Conservation (phyloP, 2,113 vertebrate genomes). For the Collichthys lucidus region DNA sequence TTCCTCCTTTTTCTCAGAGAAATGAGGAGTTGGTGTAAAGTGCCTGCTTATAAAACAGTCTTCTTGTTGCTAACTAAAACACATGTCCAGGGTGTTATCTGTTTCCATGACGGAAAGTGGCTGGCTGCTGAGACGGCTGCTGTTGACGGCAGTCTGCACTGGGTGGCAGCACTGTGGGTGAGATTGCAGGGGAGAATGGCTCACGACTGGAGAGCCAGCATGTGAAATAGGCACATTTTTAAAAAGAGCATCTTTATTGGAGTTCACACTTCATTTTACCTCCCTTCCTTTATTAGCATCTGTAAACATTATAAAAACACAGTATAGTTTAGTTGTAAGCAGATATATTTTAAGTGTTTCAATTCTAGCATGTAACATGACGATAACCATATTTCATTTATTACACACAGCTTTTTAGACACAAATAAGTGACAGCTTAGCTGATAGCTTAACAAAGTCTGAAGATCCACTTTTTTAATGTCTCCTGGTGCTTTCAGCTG, state of each 20-base stretch:
- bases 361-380: too few species aligned
- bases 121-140: slow-evolving; percentile 60
- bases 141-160: slow-evolving; percentile 81
- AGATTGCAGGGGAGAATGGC: background rate
- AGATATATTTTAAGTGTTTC: background rate
- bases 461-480: too few species aligned
- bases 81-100: slow-evolving; percentile 65
- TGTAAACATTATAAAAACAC: background rate
- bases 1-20: slow-evolving; percentile 43
- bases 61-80: slow-evolving; percentile 65
- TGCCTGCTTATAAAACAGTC: slow-evolving; percentile 59
- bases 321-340: background rate
- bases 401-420: too few species aligned
- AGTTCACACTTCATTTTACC: background rate
- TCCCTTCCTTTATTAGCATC: background rate
- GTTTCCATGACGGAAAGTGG: slow-evolving; percentile 29
- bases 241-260: background rate
- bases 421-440: too few species aligned
- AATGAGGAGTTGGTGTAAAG: slow-evolving; percentile 67
- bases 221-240: background rate
- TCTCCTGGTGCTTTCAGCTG: background rate
- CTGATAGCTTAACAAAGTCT: too few species aligned
- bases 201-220: background rate
- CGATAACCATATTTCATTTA: too few species aligned
- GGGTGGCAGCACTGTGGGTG: slow-evolving; percentile 90